These are phyloP conservation scores for Scaptomyza polygonia DNA, from an alignment of 2,888 invertebrate species.

Conservation along the genomic window DNA sequence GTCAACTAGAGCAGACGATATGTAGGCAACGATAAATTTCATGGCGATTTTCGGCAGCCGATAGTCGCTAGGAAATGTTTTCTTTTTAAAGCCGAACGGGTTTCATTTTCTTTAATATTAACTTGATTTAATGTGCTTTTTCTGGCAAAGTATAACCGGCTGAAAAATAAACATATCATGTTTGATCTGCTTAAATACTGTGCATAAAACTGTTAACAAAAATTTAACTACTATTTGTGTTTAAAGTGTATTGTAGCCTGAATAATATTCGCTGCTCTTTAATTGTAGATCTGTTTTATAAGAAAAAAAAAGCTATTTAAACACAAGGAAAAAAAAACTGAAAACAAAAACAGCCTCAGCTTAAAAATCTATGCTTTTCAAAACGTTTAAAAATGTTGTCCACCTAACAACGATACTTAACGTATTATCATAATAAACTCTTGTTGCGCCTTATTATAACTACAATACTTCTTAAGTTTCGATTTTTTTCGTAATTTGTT, in stretches of 20 bases:
- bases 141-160: background rate
- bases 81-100: too few relatives aligned
- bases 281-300: too few relatives aligned
- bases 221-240: too few relatives aligned
- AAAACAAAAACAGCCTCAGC: too few relatives aligned
- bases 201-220: too few relatives aligned
- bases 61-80: background rate
- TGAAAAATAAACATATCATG: background rate
- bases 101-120: background rate
- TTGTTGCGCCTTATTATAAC: background rate
- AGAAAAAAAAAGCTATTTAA: too few relatives aligned
- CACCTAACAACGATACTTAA: background rate
- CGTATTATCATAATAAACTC: too few relatives aligned
- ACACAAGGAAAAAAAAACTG: too few relatives aligned
- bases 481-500: slow-evolving; percentile 40
- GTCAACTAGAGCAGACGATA: background rate
- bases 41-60: background rate
- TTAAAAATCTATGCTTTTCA: too few relatives aligned
- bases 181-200: background rate
- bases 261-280: too few relatives aligned
- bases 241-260: too few relatives aligned
- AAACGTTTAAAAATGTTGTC: background rate
- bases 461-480: background rate
- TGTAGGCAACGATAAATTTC: slow-evolving; percentile 4
- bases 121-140: background rate